These are phyloP conservation scores for Aptenodytes patagonicus DNA, from an alignment of 2,113 vertebrate species.

Conservation along the genomic window DNA sequence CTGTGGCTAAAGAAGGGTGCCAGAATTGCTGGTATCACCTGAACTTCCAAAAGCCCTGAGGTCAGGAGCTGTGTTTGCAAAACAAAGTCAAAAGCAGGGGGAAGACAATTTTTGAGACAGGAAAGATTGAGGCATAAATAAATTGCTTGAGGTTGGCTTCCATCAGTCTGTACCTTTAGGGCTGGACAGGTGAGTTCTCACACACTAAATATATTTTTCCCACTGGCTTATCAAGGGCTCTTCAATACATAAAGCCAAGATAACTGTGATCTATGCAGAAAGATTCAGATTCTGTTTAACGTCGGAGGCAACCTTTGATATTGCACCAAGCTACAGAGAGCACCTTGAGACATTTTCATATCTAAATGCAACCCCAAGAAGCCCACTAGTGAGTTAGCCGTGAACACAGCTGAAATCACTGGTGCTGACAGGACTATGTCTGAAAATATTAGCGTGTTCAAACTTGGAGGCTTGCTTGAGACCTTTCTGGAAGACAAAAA, in stretches of 20 bases:
- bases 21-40: background rate
- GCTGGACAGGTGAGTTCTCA: background rate
- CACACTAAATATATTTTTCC: background rate
- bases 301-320: background rate
- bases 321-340: background rate
- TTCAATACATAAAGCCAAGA: background rate
- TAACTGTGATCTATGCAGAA: background rate
- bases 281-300: background rate
- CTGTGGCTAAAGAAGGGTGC: background rate
- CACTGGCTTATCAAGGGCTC: background rate
- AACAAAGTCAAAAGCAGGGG: background rate
- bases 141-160: background rate
- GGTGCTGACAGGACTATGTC: background rate
- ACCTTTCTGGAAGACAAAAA: slow-evolving; percentile 19
- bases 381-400: background rate
- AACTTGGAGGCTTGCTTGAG: background rate
- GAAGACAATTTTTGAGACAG: background rate
- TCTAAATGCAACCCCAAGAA: background rate
- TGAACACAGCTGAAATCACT: background rate
- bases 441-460: background rate
- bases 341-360: background rate
- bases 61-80: background rate
- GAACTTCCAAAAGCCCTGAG: background rate
- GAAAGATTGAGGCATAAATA: background rate
- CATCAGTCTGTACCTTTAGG: background rate